phyloP scores from a whole-genome alignment of 2,113 vertebrate genomes.

The Macrotus californicus region DNA sequence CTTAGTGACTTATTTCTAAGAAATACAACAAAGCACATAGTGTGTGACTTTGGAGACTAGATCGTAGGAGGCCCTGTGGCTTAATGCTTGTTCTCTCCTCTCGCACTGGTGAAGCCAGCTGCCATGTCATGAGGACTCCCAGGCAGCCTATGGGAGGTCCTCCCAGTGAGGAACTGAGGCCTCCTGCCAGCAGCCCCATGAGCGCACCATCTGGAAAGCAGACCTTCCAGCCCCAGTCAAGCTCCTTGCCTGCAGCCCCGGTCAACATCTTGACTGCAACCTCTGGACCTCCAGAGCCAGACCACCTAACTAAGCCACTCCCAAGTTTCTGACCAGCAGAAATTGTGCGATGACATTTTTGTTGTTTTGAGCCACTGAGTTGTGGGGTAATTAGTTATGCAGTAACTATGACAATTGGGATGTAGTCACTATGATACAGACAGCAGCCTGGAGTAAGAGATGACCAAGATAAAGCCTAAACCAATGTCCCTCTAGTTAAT shows the following conservation, averaged over 20 bases:
- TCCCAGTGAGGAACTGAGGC: not conserved
- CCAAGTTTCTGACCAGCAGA: not conserved
- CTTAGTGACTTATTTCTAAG: not conserved
- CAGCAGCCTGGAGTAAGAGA: not conserved
- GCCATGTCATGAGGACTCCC: not conserved
- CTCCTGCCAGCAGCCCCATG: not conserved
- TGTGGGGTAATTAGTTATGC: not conserved
- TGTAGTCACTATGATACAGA: not conserved
- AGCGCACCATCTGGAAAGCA: not conserved
- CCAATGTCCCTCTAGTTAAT: not conserved
- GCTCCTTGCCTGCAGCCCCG: not conserved
- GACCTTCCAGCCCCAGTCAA: not conserved
- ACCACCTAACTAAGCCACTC: not conserved
- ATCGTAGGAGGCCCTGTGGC: not conserved
- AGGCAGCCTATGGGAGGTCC: not conserved
- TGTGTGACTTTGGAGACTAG: not conserved
- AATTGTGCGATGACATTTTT: not conserved
- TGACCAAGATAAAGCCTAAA: not conserved
- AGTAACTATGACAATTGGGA: not conserved
- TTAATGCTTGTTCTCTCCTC: not conserved
- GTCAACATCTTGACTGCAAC: not conserved
- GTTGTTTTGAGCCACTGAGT: not conserved
- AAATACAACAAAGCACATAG: not conserved
- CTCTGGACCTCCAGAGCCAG: not conserved
- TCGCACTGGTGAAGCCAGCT: not conserved